Base-by-base conservation (phyloP, 2,797 vertebrate species). In the Hapalemur alaotrensis region DNA sequence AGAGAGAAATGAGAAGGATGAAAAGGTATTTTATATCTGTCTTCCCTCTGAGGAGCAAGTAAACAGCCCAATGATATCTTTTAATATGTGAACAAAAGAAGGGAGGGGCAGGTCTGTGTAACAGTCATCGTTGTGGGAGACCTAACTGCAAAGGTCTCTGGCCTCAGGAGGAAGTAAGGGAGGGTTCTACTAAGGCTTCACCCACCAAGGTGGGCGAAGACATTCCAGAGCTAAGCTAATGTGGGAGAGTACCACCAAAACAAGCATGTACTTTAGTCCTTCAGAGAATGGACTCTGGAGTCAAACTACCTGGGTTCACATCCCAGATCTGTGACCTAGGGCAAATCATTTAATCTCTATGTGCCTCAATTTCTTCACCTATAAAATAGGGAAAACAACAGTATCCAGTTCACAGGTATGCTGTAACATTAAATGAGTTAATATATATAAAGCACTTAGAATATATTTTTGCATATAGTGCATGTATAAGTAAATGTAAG, bases 41-140 rank as follows among this genome's bases (percentile, higher is more conserved):
- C 43, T 48, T 30, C 9, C 17, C 48, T 48, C 43, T 4, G n/a
- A 46, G n/a, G 50, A 75, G 30, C 25, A 81, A 79, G 12, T 57
- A 25, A 65, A 65, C 9, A 72, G 82, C n/a, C 41, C 17, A 75
- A 50, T 3, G 50, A 28, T 41, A 63, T 43, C 43, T 32, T 48
- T 25, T 30, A 57, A 52, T 0, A 2, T 69, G 30, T 52, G 52
- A 67, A n/a, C 46, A 48, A 54, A 38, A 59, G 41, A 72, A 18
- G 28, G 32, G 18, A 13, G 1, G 50, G 59, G 38, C 43, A 52
- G 63, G 52, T 8, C 35, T 7, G 12, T 20, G 76, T 14, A 67
- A 52, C 11, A 15, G 7, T 8, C 25, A 7, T 15, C 1, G 0
- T 2, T 8, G 7, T 1, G 23, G 73, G 43, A 18, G 46, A 28